Evolutionary conservation across 2,888 invertebrate genomes (phyloP).

Genomic region (Xestia xanthographa): DNA sequence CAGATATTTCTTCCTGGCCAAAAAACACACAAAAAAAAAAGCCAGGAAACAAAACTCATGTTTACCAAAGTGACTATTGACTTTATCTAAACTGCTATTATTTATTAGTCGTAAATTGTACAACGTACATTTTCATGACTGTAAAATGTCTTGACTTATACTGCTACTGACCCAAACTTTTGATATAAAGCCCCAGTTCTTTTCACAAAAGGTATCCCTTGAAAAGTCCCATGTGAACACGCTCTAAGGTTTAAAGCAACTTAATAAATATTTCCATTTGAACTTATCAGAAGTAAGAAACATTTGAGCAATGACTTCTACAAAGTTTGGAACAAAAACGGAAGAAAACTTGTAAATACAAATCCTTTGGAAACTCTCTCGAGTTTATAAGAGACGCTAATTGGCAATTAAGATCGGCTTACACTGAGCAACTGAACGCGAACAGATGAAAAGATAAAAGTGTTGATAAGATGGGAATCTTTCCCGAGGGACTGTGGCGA

Average conservation of each 20-base stretch:
- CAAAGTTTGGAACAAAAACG: slow-evolving; percentile 45
- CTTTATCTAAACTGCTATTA: not conserved
- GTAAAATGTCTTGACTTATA: not conserved
- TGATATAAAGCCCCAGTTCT: not conserved
- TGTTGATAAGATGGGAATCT: slow-evolving; percentile 17
- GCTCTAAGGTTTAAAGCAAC: slow-evolving; percentile 14
- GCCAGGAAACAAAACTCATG: not conserved
- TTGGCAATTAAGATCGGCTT: slow-evolving; percentile 66
- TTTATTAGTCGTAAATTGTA: not conserved
- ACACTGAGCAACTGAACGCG: slow-evolving; percentile 28
- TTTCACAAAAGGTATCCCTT: not conserved
- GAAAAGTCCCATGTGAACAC: not conserved
- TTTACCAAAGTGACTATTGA: not conserved
- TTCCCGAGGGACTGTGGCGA: not conserved
- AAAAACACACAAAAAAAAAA: no score
- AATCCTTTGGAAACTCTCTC: slow-evolving; percentile 46
- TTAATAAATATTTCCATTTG: slow-evolving; percentile 37
- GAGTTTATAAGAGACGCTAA: slow-evolving; percentile 50
- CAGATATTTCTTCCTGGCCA: no score
- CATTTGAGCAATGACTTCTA: slow-evolving; percentile 50
- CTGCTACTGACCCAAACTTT: not conserved
- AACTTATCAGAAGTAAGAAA: slow-evolving; percentile 26
- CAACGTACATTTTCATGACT: not conserved
- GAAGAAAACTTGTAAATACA: slow-evolving; percentile 55
- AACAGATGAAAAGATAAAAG: slow-evolving; percentile 16